Evolutionary conservation across 35 echinoderm and acorn worm species (phyloP).

Genomic region (Apostichopus californicus): DNA sequence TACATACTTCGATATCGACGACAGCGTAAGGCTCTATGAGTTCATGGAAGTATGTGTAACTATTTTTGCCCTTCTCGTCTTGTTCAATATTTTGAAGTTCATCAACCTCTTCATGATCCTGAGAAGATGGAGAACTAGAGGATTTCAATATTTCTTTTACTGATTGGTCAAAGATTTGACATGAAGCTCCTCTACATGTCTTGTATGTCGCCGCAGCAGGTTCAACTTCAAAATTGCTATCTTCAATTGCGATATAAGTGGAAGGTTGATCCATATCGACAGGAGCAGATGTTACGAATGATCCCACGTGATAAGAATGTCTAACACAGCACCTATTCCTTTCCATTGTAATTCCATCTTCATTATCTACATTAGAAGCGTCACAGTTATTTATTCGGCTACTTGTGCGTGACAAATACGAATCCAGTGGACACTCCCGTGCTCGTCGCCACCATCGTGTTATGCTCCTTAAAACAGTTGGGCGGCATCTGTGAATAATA

Average conservation of each 20-base stretch:
- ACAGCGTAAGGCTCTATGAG: neutral
- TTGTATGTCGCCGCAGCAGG: neutral
- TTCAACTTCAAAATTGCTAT: neutral
- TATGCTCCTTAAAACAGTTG: too few species aligned
- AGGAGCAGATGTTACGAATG: neutral
- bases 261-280: neutral
- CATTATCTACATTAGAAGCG: too few species aligned
- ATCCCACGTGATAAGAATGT: neutral
- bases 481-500: neutral
- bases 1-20: neutral
- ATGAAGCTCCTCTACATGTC: neutral
- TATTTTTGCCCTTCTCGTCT: neutral
- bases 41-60: neutral
- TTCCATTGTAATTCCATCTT: too few species aligned
- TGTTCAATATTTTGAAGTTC: too few species aligned
- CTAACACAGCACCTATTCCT: neutral
- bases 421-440: neutral
- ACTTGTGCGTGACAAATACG: too few species aligned
- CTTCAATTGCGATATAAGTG: neutral
- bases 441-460: neutral
- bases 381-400: too few species aligned
- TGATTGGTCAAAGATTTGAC: neutral
- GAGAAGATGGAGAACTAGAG: neutral
- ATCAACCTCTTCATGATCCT: neutral
- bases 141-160: neutral